phyloP scores from a whole-genome alignment of 92 coral and sea anemone species.

The Palythoa grandis region DNA sequence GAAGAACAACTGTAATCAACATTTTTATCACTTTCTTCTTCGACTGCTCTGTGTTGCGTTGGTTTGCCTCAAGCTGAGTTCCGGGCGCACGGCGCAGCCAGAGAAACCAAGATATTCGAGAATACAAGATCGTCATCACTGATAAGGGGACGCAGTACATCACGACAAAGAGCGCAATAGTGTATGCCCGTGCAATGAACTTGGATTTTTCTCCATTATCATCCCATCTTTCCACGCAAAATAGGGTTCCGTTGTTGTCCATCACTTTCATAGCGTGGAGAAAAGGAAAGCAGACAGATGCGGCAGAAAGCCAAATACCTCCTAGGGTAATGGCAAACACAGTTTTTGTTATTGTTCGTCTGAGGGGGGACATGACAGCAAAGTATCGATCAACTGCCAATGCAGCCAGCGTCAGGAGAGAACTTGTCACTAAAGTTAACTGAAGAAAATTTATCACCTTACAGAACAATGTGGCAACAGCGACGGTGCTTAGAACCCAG shows the following conservation, averaged over 20 bases:
- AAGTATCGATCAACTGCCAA: constrained; percentile 90
- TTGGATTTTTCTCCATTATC: constrained; percentile 50
- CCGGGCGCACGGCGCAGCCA: constrained; percentile 87
- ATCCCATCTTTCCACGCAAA: constrained; percentile 80
- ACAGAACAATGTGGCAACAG: constrained; percentile 68
- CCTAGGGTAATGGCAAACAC: constrained; percentile 62
- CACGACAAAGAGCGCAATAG: constrained; percentile 72
- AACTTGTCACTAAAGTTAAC: constrained; percentile 71
- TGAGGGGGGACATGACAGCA: constrained; percentile 84
- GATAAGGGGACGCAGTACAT: constrained; percentile 81
- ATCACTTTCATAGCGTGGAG: constrained; percentile 65
- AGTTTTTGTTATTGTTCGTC: constrained; percentile 70
- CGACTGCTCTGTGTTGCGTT: constrained; percentile 28
- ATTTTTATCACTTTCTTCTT: constrained; percentile 54
- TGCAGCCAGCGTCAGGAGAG: constrained; percentile 85
- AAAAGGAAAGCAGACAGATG: constrained; percentile 73
- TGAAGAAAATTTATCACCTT: constrained; percentile 79
- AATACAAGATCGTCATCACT: constrained; percentile 71
- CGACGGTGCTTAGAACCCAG: constrained; percentile 63
- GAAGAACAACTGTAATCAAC: constrained; percentile 59
- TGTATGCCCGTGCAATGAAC: constrained; percentile 57
- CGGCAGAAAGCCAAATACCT: constrained; percentile 75
- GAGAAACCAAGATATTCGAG: constrained; percentile 74
- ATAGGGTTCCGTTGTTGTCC: constrained; percentile 9
- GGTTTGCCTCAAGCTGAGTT: constrained; percentile 39